These are phyloP conservation scores for Agriopis leucophaearia DNA, from an alignment of 2,888 invertebrate species.

Conservation along the genomic window DNA sequence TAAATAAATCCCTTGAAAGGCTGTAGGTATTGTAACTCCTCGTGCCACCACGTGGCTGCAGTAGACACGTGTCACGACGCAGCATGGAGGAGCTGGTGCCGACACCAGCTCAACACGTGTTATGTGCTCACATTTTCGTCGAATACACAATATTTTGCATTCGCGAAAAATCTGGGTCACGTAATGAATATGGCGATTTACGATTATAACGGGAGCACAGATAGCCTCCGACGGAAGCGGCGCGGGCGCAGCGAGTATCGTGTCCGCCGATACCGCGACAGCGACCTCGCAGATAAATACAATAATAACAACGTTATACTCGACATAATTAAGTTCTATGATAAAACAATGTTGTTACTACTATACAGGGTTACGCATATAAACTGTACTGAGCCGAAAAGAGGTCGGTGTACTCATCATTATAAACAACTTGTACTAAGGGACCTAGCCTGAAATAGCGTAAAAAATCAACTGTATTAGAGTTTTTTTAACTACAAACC, in stretches of 20 bases:
- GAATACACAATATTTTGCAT: conserved; percentile 2
- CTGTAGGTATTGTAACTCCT: too few species aligned
- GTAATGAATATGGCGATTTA: conserved; percentile 44
- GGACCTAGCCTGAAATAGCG: too few species aligned
- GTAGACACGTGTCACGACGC: too few species aligned
- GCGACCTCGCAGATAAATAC: conserved; percentile 63
- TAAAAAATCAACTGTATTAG: too few species aligned
- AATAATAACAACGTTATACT: conserved; percentile 56
- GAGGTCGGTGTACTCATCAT: too few species aligned
- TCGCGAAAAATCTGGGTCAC: conserved; percentile 56
- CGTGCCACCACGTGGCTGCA: too few species aligned
- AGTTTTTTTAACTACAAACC: too few species aligned
- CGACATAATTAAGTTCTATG: conserved; percentile 10
- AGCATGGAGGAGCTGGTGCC: too few species aligned
- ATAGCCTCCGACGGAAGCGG: conserved; percentile 64
- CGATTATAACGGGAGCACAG: conserved; percentile 37
- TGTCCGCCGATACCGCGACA: conserved; percentile 65
- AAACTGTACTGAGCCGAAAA: too few species aligned
- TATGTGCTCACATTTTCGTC: background rate
- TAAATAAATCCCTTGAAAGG: too few species aligned
- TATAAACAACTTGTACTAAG: too few species aligned
- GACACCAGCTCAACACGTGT: background rate
- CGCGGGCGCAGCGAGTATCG: conserved; percentile 67
- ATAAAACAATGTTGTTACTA: background rate
- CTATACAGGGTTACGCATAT: too few species aligned